These are phyloP conservation scores for Acanthaster planci DNA, from an alignment of 35 echinoderm and acorn worm species.

Conservation along the genomic window DNA sequence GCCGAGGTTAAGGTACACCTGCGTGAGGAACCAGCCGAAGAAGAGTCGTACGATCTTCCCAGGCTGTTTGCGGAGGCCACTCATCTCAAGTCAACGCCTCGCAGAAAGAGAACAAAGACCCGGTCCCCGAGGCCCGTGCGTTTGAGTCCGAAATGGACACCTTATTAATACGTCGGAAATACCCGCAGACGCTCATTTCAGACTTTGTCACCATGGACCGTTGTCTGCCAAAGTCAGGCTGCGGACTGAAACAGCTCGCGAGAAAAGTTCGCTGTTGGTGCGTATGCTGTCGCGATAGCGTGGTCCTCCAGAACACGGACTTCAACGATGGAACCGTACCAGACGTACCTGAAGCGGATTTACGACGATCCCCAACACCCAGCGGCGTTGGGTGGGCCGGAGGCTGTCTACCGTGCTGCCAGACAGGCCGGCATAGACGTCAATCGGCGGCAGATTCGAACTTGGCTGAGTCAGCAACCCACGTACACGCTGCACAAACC, in stretches of 20 bases:
- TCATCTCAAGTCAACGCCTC: neutral
- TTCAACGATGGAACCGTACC: slow-evolving; percentile 15
- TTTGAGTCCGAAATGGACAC: neutral
- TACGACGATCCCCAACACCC: slow-evolving; percentile 55
- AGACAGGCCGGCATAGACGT: neutral
- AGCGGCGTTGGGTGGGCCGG: slow-evolving; percentile 50
- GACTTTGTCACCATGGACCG: slow-evolving; percentile 35
- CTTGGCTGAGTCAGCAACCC: slow-evolving; percentile 33
- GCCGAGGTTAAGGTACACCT: neutral
- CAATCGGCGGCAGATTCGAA: neutral
- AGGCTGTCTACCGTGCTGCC: slow-evolving; percentile 40
- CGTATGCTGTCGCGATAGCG: slow-evolving; percentile 33
- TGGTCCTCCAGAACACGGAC: slow-evolving; percentile 27
- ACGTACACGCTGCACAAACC: slow-evolving; percentile 60
- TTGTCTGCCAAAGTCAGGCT: slow-evolving; percentile 12
- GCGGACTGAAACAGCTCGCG: neutral
- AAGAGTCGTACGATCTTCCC: neutral
- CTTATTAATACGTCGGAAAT: neutral
- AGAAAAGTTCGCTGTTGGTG: slow-evolving; percentile 26
- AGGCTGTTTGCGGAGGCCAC: slow-evolving; percentile 13
- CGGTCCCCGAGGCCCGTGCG: neutral
- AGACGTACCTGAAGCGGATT: slow-evolving; percentile 23
- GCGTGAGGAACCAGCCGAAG: neutral
- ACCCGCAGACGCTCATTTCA: neutral
- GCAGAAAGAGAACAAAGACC: neutral